Percentiles rank a stretch among this genome's conserved stretches.
phyloP scores from a whole-genome alignment of 2,888 invertebrate species.

The Amphipyra berbera region DNA sequence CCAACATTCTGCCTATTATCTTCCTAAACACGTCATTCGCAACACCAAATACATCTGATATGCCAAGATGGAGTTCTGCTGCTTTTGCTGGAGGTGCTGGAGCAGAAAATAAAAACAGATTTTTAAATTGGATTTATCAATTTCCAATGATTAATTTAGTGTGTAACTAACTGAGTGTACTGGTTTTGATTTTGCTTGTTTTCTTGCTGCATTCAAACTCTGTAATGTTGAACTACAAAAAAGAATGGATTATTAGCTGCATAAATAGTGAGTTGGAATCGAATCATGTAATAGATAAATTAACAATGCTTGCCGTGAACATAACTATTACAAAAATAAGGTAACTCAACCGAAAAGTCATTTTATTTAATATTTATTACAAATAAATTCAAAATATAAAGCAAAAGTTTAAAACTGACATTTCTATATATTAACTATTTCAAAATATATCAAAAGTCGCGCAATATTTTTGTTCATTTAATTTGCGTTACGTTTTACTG shows the following conservation, averaged over 20 bases:
- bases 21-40: slow-evolving; percentile 71
- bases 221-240: slow-evolving; percentile 42
- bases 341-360: slow-evolving; percentile 30
- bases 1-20: slow-evolving; percentile 67
- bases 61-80: slow-evolving; percentile 58
- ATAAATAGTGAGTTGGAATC: neutral
- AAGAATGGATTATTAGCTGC: neutral
- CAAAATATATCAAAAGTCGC: slow-evolving; percentile 29
- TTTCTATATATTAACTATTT: too few species aligned
- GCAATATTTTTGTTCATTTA: neutral
- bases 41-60: slow-evolving; percentile 65
- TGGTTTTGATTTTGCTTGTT: slow-evolving; percentile 6
- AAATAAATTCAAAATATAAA: slow-evolving; percentile 5
- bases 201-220: slow-evolving; percentile 47
- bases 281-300: neutral
- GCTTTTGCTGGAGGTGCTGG: slow-evolving; percentile 19
- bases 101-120: slow-evolving; percentile 23
- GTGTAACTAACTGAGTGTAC: slow-evolving; percentile 7
- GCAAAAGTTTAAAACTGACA: slow-evolving; percentile 17
- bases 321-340: slow-evolving; percentile 34
- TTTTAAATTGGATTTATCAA: neutral
- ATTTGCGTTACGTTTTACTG: neutral
- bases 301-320: slow-evolving; percentile 29
- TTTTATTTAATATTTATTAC: slow-evolving; percentile 7
- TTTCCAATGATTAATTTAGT: too few species aligned